These are phyloP conservation scores for Drosophila rhopaloa DNA, from an alignment of 1,140 invertebrate species.

Conservation along the genomic window DNA sequence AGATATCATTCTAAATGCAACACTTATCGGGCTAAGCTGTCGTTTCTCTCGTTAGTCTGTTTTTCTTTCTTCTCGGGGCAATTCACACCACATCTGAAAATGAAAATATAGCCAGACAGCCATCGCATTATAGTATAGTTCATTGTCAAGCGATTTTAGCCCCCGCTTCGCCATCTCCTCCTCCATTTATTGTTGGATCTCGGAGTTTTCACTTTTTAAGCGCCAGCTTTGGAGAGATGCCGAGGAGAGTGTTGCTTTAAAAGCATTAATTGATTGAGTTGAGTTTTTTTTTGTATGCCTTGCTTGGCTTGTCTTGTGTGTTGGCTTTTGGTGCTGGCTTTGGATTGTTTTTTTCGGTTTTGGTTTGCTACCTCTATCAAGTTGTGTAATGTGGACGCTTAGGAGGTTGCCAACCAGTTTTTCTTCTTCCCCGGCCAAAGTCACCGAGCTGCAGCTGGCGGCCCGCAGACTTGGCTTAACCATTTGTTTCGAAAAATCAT, in stretches of 20 bases:
- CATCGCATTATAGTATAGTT: slow-evolving; percentile 36
- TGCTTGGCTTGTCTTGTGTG: slow-evolving; percentile 16
- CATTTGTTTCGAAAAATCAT: slow-evolving; percentile 46
- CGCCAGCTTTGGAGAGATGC: slow-evolving; percentile 23
- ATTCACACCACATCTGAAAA: slow-evolving; percentile 29
- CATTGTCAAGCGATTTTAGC: slow-evolving; percentile 41
- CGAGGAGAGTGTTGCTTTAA: slow-evolving; percentile 23
- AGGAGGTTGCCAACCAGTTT: slow-evolving; percentile 42
- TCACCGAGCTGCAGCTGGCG: slow-evolving; percentile 20
- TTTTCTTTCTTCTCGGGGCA: slow-evolving; percentile 22
- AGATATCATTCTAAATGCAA: slow-evolving; percentile 34
- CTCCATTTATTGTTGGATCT: slow-evolving; percentile 34
- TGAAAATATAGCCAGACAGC: slow-evolving; percentile 23
- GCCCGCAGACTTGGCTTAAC: slow-evolving; percentile 11
- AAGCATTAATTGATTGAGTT: slow-evolving; percentile 52
- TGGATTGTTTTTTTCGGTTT: slow-evolving; percentile 11
- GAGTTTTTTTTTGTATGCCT: slow-evolving; percentile 22
- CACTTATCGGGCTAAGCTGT: slow-evolving; percentile 32
- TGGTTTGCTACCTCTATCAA: slow-evolving; percentile 29
- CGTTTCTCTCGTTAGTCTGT: slow-evolving; percentile 29
- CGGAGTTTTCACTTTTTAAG: slow-evolving; percentile 51
- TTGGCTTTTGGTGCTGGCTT: slow-evolving; percentile 16
- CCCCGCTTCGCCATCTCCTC: neutral
- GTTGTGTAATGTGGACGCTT: slow-evolving; percentile 52
- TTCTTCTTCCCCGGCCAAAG: slow-evolving; percentile 34